Percentiles rank a stretch among this genome's conserved stretches.
phyloP scores from a whole-genome alignment of 2,113 vertebrate genomes.

The Pterocles gutturalis region DNA sequence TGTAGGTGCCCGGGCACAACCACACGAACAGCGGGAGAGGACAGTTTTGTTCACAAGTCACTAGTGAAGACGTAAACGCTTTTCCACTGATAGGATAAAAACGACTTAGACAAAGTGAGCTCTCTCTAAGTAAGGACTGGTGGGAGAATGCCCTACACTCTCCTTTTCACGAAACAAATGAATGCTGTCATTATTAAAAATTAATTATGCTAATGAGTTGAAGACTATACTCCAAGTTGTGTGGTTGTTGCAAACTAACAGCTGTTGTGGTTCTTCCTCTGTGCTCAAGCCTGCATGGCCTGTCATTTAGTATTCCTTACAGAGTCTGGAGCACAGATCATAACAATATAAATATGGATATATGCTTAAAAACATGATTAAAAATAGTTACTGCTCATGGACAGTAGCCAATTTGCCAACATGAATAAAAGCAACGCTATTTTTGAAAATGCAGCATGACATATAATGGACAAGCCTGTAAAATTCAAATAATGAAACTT shows the following conservation, averaged over 20 bases:
- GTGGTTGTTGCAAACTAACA: constrained; percentile 32
- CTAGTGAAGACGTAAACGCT: background rate
- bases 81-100: background rate
- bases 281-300: background rate
- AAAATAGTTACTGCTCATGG: constrained; percentile 53
- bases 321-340: constrained; percentile 13
- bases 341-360: constrained; percentile 66
- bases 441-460: constrained; percentile 35
- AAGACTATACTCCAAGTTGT: constrained; percentile 14
- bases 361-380: constrained; percentile 56
- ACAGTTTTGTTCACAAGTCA: background rate
- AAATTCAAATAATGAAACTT: constrained; percentile 47
- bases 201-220: constrained; percentile 54
- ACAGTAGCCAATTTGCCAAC: constrained; percentile 49
- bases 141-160: background rate
- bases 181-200: constrained; percentile 58
- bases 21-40: background rate
- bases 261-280: constrained; percentile 10
- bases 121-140: background rate
- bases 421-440: constrained; percentile 2
- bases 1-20: background rate
- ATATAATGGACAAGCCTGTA: constrained; percentile 27
- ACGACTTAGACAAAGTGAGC: background rate
- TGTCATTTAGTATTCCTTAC: constrained; percentile 60
- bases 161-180: constrained; percentile 12